Percentiles rank a stretch among this genome's conserved stretches.
These are phyloP conservation scores for Diplazon laetatorius DNA, from an alignment of 2,888 invertebrate species.

Conservation along the genomic window DNA sequence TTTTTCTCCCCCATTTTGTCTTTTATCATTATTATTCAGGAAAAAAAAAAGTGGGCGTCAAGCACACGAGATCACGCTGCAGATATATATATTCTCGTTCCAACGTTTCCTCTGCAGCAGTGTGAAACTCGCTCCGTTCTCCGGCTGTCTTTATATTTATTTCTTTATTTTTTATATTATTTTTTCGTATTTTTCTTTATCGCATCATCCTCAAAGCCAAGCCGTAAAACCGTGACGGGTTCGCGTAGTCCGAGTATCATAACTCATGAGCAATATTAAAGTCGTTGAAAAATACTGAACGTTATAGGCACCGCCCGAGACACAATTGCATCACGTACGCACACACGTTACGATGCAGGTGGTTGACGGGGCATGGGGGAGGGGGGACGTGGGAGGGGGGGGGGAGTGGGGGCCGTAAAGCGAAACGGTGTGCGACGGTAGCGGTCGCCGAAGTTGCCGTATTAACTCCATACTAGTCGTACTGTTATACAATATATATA, in stretches of 20 bases:
- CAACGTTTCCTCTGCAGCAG: conserved; percentile 39
- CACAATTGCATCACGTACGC: conserved; percentile 23
- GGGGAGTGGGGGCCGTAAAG: conserved; percentile 48
- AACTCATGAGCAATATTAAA: conserved; percentile 78
- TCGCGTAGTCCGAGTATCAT: conserved; percentile 68
- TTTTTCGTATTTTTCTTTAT: conserved; percentile 29
- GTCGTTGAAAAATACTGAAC: conserved; percentile 67
- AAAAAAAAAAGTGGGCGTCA: conserved; percentile 33
- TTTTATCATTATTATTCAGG: conserved; percentile 59
- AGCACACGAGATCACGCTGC: conserved; percentile 25
- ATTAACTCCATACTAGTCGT: not conserved
- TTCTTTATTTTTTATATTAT: conserved; percentile 16
- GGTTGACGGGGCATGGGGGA: too few relatives aligned
- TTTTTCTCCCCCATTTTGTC: conserved; percentile 16
- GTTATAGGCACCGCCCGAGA: conserved; percentile 35
- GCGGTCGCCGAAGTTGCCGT: conserved; percentile 28
- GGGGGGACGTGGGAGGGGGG: too few relatives aligned
- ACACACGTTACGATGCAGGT: conserved; percentile 14
- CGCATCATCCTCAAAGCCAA: conserved; percentile 55
- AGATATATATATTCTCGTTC: conserved; percentile 52
- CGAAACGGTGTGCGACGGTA: conserved; percentile 36
- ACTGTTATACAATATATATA: not conserved
- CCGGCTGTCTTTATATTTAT: conserved; percentile 7
- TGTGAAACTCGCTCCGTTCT: conserved; percentile 29
- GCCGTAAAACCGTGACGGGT: conserved; percentile 64